A percentile compares a stretch with the other conserved stretches of the same genome.
Conservation (phyloP, 2,113 vertebrate species). For the Myocastor coypus region DNA sequence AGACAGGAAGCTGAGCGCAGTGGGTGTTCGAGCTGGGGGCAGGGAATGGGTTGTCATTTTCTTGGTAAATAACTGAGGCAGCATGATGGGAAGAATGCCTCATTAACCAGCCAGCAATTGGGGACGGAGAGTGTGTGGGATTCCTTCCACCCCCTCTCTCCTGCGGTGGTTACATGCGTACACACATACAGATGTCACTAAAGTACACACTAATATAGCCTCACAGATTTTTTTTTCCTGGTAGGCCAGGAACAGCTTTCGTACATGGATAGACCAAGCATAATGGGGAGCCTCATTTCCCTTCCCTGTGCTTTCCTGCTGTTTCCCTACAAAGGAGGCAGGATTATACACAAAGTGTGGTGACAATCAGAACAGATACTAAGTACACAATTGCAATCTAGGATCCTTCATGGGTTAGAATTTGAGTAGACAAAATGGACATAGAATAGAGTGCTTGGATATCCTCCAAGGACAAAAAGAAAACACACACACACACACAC, state of each 20-base stretch:
- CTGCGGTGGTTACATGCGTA: slow-evolving; percentile 46
- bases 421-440: neutral
- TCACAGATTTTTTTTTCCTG: slow-evolving; percentile 15
- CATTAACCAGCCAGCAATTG: slow-evolving; percentile 60
- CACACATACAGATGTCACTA: slow-evolving; percentile 26
- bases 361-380: neutral
- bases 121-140: neutral
- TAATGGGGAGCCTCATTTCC: neutral
- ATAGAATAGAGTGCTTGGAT: neutral
- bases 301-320: neutral
- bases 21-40: neutral
- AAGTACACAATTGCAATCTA: neutral
- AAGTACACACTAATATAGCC: neutral
- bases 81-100: slow-evolving; percentile 54
- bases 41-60: slow-evolving; percentile 64
- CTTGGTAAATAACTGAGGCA: slow-evolving; percentile 74
- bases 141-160: neutral
- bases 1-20: slow-evolving; percentile 51
- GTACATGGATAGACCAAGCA: neutral
- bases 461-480: neutral
- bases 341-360: neutral
- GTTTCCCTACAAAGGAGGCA: neutral
- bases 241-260: neutral
- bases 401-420: neutral
- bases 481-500: neutral